Base-by-base conservation (phyloP, 2,888 invertebrate genomes). In the Cephus spinipes region DNA sequence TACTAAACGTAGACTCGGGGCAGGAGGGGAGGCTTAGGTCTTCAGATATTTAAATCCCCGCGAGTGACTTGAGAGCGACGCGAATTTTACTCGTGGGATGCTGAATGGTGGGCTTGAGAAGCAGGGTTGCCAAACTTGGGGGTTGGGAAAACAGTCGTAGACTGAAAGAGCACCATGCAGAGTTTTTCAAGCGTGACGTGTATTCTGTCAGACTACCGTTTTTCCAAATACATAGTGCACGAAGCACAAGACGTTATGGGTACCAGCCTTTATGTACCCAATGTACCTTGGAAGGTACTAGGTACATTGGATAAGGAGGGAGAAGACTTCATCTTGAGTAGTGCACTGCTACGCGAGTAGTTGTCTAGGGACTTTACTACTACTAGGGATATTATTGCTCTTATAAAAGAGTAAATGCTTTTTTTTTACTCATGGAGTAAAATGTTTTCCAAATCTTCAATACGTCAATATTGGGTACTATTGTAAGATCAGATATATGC, bases 181-280 rank as follows among this genome's bases (percentile, higher is more conserved):
- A 85, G 84, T 87, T 85, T 86, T 85, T 87, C 85, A 82, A 86
- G 89, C 86, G 88, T 87, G 86, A 89, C 85, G 84, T 85, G 87
- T 88, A 88, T 87, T 87, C 87, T 86, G 85, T 85, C 84, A 83
- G 85, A 82, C 80, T 75, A 82, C 80, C 82, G 81, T 75, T 33
- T 74, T 69, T 30, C 71, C 3, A 82, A 82, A 69, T 69, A 69
- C 31, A 11, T 69, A 30, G 12, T 69, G 31, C 31, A 69, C 15
- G 71, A 69, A 69, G 15, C 40, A 40, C 6, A 15, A 40, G 15
- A 40, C 6, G 40, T 40, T 40, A 40, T 23, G 40, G 40, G 40
- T 40, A 23, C 40, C 6, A 15, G 23, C 23, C 40, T 40, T 40
- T 40, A 40, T 1, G 40, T 40, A 40, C 40, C 23, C 15, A 40